These are phyloP conservation scores for Lucilia cuprina DNA, from an alignment of 1,140 invertebrate species.

Conservation along the genomic window DNA sequence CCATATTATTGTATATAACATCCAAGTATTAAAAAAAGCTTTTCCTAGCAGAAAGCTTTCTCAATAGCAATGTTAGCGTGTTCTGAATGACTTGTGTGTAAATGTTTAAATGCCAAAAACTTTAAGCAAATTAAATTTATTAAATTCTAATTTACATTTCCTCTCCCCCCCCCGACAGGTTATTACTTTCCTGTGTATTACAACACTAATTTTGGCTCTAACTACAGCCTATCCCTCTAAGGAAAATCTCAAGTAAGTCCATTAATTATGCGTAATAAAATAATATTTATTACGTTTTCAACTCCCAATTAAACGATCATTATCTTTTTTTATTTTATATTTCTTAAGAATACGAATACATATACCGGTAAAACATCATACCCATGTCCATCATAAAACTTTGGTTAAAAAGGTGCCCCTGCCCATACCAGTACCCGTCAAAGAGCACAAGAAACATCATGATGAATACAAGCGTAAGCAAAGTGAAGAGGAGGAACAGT, in stretches of 20 bases:
- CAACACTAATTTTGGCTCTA: conserved; percentile 52
- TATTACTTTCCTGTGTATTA: conserved; percentile 46
- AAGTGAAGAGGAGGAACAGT: conserved; percentile 53
- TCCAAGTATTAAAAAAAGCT: too few relatives aligned
- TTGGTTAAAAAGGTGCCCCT: conserved; percentile 61
- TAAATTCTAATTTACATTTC: conserved; percentile 11
- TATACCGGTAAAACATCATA: conserved; percentile 61
- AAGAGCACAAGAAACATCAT: conserved; percentile 57
- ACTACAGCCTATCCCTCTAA: conserved; percentile 58
- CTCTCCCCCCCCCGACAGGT: conserved; percentile 42
- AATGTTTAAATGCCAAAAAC: too few relatives aligned
- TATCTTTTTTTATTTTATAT: background rate
- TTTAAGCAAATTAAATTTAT: too few relatives aligned
- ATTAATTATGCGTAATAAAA: background rate
- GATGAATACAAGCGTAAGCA: conserved; percentile 43
- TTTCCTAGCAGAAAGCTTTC: too few relatives aligned
- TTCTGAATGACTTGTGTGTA: too few relatives aligned
- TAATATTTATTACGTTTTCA: too few relatives aligned
- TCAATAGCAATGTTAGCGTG: too few relatives aligned
- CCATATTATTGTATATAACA: too few relatives aligned
- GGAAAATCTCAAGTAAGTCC: conserved; percentile 59
- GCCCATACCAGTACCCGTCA: conserved; percentile 58
- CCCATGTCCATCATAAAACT: conserved; percentile 60
- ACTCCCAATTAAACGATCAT: too few relatives aligned
- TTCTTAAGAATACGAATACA: conserved; percentile 57